Evolutionary conservation across 23 tunicate species (phyloP).

Genomic region (Ascidia mentula): DNA sequence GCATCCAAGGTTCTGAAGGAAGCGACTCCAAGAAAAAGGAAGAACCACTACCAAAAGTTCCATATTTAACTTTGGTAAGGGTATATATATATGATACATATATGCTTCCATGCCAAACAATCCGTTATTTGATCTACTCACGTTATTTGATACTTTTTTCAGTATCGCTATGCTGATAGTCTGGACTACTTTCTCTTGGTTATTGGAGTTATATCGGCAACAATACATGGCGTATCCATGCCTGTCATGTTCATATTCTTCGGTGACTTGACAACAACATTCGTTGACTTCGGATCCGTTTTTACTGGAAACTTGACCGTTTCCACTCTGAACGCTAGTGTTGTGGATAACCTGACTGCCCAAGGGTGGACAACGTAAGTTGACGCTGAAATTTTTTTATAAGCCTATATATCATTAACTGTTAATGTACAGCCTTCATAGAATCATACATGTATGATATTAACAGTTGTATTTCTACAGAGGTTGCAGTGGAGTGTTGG

Average conservation of each 20-base stretch:
- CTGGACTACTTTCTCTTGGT: constrained; percentile 63
- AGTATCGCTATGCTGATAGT: constrained; percentile 82
- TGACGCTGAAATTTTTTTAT: too few relatives aligned
- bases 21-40: constrained; percentile 13
- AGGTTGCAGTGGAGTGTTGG: not conserved
- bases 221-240: constrained; percentile 81
- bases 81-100: too few relatives aligned
- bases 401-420: too few relatives aligned
- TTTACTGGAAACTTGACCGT: not conserved
- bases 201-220: constrained; percentile 72
- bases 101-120: too few relatives aligned
- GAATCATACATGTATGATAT: too few relatives aligned
- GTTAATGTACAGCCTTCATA: too few relatives aligned
- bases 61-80: not conserved
- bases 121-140: too few relatives aligned
- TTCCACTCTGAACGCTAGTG: not conserved
- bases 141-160: too few relatives aligned
- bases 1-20: not conserved
- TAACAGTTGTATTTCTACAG: not conserved
- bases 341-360: not conserved
- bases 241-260: constrained; percentile 94
- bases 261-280: constrained; percentile 79
- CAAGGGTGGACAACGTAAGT: not conserved
- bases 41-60: constrained; percentile 20
- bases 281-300: constrained; percentile 60